phyloP scores from a whole-genome alignment of 2,888 invertebrate genomes.

The Cepaea hortensis region DNA sequence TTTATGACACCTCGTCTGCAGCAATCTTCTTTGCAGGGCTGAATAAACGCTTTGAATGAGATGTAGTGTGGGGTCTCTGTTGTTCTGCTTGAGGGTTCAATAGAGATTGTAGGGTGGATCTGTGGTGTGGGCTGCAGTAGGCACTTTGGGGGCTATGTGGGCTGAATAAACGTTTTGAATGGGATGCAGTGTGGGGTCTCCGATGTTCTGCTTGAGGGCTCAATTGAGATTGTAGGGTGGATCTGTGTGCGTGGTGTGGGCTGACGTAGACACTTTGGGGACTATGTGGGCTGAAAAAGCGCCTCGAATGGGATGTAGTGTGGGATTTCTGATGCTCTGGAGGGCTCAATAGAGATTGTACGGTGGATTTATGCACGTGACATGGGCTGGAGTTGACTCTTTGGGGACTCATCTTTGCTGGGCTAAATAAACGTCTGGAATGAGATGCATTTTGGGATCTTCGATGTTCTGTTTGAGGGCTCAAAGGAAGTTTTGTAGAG shows the following conservation, averaged over 20 bases:
- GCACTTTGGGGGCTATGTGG: too few relatives aligned
- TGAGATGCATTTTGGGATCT: background rate
- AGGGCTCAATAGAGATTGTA: too few relatives aligned
- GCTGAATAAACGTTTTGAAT: background rate
- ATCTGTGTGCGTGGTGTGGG: background rate
- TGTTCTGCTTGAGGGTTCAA: too few relatives aligned
- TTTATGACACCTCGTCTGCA: background rate
- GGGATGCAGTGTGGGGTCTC: background rate
- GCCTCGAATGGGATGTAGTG: too few relatives aligned
- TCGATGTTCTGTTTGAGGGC: background rate
- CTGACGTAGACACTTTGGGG: background rate
- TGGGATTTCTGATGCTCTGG: too few relatives aligned
- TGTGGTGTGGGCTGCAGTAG: too few relatives aligned
- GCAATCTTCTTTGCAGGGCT: conserved; percentile 10
- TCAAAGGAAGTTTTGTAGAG: background rate
- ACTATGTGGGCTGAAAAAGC: too few relatives aligned
- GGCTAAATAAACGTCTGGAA: background rate
- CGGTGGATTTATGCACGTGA: too few relatives aligned
- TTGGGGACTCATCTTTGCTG: too few relatives aligned
- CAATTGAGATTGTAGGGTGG: background rate
- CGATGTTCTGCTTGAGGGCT: background rate
- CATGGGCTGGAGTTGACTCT: too few relatives aligned
- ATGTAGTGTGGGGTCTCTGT: too few relatives aligned
- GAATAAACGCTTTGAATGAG: background rate
- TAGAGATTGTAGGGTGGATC: too few relatives aligned